Base-by-base conservation (phyloP, 2,888 invertebrate genomes). In the Carabus problematicus region DNA sequence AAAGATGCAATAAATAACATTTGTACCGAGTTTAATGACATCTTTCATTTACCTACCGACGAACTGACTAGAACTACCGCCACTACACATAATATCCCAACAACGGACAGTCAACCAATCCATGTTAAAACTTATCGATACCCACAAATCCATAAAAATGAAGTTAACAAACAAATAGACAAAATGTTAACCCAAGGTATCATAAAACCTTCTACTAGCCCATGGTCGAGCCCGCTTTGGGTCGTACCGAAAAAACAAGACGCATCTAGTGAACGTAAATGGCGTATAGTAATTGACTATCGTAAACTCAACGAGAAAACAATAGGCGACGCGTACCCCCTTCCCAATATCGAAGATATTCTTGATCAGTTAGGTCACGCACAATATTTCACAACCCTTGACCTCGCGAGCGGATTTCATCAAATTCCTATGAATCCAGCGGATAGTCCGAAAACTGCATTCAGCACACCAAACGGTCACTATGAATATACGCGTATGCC, bases 361-460 rank as follows among this genome's bases (percentile, higher is more conserved):
- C n/a, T n/a, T n/a, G n/a, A n/a, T n/a, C n/a, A n/a, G n/a, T n/a
- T n/a, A n/a, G n/a, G n/a, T n/a, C n/a, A n/a, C n/a, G n/a, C n/a
- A n/a, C n/a, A n/a, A n/a, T n/a, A n/a, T n/a, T n/a, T n/a, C n/a
- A 3, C 55, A 18, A 55, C 55, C 19, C 55, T 55, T 9, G 55
- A 55, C 9, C 19, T 55, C 16, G 55, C 55, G 9, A 55, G 55
- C 19, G 56, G 39, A 29, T 56, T 56, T n/a, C 39, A 56, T 29
- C 56, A 56, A 39, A 56, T 56, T 8, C 29, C 29, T 56, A 56
- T 73, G 19, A 2, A 11, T 8, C 58, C 62, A 2, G 8, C 66
- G 8, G 72, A 73, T n/a, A 43, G 19, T 43, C 72, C 18, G 0
- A 73, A 73, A 70, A 72, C 72, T 1, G 73, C 72, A 3, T 73